phyloP scores from a whole-genome alignment of 2,113 vertebrate species.

The Laterallus jamaicensis region DNA sequence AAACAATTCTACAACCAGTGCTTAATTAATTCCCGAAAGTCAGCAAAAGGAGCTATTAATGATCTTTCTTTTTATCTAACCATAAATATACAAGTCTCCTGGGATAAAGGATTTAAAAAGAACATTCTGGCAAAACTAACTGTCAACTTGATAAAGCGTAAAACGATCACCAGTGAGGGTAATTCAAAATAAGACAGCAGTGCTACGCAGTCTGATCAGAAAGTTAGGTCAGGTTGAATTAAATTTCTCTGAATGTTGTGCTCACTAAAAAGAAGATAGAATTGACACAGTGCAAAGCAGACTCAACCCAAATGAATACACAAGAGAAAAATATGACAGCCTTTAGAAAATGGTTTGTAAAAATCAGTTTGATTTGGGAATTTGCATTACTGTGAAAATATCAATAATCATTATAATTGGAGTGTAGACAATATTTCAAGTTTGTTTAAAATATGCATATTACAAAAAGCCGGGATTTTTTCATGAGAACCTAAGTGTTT shows the following conservation, averaged over 20 bases:
- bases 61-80: conserved; percentile 65
- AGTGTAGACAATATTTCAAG: not conserved
- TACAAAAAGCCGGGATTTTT: not conserved
- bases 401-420: not conserved
- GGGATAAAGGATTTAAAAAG: conserved; percentile 54
- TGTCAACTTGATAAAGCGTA: conserved; percentile 40
- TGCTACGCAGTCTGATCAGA: conserved; percentile 26
- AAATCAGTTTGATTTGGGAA: not conserved
- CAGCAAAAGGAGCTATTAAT: conserved; percentile 60
- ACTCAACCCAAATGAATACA: not conserved
- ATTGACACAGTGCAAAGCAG: not conserved
- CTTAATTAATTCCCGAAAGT: conserved; percentile 72
- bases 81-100: conserved; percentile 41
- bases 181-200: conserved; percentile 4
- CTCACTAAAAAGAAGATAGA: not conserved
- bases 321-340: not conserved
- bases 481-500: not conserved
- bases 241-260: not conserved
- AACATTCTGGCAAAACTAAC: conserved; percentile 48
- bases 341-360: not conserved
- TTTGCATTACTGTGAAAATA: not conserved
- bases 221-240: conserved; percentile 15
- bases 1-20: conserved; percentile 70
- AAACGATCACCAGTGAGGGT: conserved; percentile 29
- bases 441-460: not conserved